These are phyloP conservation scores for Vanessa atalanta DNA, from an alignment of 1,140 invertebrate genomes.

Conservation along the genomic window DNA sequence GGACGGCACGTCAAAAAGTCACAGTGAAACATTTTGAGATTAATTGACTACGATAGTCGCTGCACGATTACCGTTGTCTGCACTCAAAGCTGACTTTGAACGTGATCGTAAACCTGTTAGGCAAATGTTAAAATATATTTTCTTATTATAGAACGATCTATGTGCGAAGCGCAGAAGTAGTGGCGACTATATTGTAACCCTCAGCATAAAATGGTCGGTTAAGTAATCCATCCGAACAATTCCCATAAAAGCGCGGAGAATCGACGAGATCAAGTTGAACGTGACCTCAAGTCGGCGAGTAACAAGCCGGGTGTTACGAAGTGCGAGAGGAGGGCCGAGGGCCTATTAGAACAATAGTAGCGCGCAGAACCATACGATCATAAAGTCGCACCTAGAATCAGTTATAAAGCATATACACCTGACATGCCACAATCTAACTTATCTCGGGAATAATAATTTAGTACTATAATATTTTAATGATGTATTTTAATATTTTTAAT, in stretches of 20 bases:
- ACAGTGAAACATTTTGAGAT: constrained; percentile 60
- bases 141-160: background rate
- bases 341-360: constrained; percentile 73
- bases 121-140: background rate
- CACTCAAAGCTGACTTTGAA: constrained; percentile 38
- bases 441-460: background rate
- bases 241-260: constrained; percentile 62
- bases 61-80: constrained; percentile 60
- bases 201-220: constrained; percentile 46
- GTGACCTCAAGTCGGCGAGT: constrained; percentile 58
- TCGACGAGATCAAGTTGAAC: constrained; percentile 60
- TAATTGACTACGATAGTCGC: constrained; percentile 69
- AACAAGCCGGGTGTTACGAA: constrained; percentile 60
- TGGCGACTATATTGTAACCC: constrained; percentile 39
- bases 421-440: constrained; percentile 56
- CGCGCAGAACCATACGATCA: constrained; percentile 69
- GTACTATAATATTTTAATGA: background rate
- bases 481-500: background rate
- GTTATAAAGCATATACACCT: constrained; percentile 51
- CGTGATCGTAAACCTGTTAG: constrained; percentile 30
- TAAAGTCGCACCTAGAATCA: constrained; percentile 70
- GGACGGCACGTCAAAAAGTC: constrained; percentile 70
- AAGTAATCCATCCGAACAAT: constrained; percentile 54
- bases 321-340: constrained; percentile 47
- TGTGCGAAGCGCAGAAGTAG: constrained; percentile 2